Percentiles rank a stretch among this genome's conserved stretches.
phyloP scores from a whole-genome alignment of 2,113 vertebrate species.

The Otolemur garnettii region DNA sequence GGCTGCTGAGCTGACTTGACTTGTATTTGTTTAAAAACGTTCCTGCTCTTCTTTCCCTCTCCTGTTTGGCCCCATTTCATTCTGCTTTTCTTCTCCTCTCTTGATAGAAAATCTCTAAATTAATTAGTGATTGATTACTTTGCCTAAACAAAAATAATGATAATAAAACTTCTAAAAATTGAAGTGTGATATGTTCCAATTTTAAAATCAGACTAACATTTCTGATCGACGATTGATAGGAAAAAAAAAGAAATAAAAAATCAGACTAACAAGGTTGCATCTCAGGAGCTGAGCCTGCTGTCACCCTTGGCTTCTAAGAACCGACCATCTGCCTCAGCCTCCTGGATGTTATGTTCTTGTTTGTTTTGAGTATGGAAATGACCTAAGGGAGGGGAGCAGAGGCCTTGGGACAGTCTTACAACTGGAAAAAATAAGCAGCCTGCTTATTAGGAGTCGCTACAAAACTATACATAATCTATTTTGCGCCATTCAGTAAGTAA shows the following conservation, averaged over 20 bases:
- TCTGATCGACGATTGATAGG: too few species aligned
- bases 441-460: neutral
- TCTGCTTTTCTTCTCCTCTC: slow-evolving; percentile 36
- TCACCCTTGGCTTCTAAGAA: slow-evolving; percentile 26
- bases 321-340: neutral
- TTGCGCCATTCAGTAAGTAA: slow-evolving; percentile 39
- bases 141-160: slow-evolving; percentile 25
- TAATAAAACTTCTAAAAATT: slow-evolving; percentile 6
- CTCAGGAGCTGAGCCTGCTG: neutral
- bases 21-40: neutral
- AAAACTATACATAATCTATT: slow-evolving; percentile 67
- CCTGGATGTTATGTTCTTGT: neutral
- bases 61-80: neutral
- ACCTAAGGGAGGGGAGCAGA: neutral
- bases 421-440: slow-evolving; percentile 54
- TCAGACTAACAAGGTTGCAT: neutral
- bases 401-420: neutral
- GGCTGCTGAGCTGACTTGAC: neutral
- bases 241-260: neutral
- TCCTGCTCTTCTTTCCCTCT: neutral
- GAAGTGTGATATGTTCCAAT: neutral
- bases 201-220: neutral
- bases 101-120: slow-evolving; percentile 31
- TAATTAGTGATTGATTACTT: slow-evolving; percentile 11
- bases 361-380: neutral